These are phyloP conservation scores for Sapajus apella DNA, from an alignment of 2,113 vertebrate species.

Conservation along the genomic window DNA sequence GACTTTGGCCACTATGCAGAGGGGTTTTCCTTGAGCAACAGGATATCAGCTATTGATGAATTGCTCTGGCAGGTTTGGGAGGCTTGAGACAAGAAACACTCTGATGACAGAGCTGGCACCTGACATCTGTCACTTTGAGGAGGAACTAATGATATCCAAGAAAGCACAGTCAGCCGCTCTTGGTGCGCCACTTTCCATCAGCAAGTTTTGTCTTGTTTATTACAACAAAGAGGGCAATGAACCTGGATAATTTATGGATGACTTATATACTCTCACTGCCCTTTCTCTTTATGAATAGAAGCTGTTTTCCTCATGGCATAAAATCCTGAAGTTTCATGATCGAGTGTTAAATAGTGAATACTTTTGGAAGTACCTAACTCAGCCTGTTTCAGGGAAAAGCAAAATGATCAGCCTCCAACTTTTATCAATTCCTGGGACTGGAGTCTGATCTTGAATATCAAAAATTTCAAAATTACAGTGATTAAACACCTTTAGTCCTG, in stretches of 20 bases:
- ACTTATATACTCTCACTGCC: not conserved
- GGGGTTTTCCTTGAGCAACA: not conserved
- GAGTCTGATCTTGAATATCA: not conserved
- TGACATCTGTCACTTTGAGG: constrained; percentile 54
- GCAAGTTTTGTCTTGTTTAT: constrained; percentile 39
- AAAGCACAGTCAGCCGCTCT: not conserved
- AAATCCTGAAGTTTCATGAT: constrained; percentile 42
- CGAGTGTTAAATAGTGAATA: constrained; percentile 16
- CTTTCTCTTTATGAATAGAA: constrained; percentile 25
- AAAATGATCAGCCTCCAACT: not conserved
- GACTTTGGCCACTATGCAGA: not conserved
- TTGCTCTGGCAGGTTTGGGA: constrained; percentile 33
- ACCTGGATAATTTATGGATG: constrained; percentile 33
- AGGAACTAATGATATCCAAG: not conserved
- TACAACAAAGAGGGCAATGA: not conserved
- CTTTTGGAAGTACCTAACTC: not conserved
- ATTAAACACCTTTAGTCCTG: not conserved
- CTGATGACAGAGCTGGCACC: constrained; percentile 40
- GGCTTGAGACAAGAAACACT: constrained; percentile 30
- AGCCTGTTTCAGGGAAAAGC: not conserved
- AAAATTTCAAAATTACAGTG: not conserved
- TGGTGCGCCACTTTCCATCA: not conserved
- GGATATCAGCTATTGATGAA: constrained; percentile 56
- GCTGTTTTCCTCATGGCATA: not conserved
- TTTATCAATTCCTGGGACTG: not conserved